A percentile compares a stretch with the other conserved stretches of the same genome.
phyloP scores from a whole-genome alignment of 2,888 invertebrate species.

The Nomada ruficornis region DNA sequence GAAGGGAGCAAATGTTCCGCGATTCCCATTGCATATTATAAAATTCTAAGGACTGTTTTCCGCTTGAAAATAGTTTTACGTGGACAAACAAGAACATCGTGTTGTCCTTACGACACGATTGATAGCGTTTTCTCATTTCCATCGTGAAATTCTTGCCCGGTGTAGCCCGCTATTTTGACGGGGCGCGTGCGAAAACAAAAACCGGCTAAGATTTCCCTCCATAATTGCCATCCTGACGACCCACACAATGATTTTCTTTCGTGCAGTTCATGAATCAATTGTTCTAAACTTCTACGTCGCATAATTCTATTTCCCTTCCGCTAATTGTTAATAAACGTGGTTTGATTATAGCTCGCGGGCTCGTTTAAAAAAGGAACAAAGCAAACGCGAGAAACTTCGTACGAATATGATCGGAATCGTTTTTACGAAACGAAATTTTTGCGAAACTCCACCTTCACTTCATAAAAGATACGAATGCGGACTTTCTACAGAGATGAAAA shows the following conservation, averaged over 20 bases:
- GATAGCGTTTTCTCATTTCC: constrained; percentile 2
- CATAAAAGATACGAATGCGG: neutral
- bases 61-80: neutral
- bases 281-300: constrained; percentile 11
- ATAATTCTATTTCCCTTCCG: neutral
- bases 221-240: constrained; percentile 60
- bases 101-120: neutral
- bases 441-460: neutral
- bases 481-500: constrained; percentile 11
- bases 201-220: constrained; percentile 75
- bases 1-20: neutral
- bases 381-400: no score
- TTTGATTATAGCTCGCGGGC: constrained; percentile 9
- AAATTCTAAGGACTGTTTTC: neutral
- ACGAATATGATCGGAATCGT: no score
- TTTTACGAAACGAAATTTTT: neutral
- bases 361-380: neutral
- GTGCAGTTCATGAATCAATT: constrained; percentile 31
- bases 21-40: neutral
- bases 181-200: constrained; percentile 35
- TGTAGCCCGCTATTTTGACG: neutral
- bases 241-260: constrained; percentile 47
- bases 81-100: neutral
- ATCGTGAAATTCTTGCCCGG: constrained; percentile 21
- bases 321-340: neutral